Base-by-base conservation (phyloP, 1,140 invertebrate genomes). In the Microplitis mediator region DNA sequence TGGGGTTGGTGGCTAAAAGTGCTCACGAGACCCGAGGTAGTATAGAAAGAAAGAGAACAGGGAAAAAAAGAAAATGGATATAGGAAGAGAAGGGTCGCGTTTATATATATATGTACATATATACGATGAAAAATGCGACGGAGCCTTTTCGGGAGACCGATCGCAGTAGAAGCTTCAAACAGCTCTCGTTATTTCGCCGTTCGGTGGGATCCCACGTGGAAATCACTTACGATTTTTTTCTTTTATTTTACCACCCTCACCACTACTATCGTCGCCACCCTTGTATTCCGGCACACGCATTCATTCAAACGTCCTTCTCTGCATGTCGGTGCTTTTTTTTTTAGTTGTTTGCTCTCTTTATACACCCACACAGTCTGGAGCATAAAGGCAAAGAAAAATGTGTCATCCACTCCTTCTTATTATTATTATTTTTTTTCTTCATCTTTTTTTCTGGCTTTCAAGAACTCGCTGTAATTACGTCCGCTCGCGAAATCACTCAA, bases 151-250 rank as follows among this genome's bases (percentile, higher is more conserved):
- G 4, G 0, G 14, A 16, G 4, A 31, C n/a, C 16, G 23, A 11
- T 23, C 9, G 23, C 23, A 58, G 14, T 23, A 31, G 5, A 35
- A 36, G 34, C 34, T 35, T 35, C 31, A n/a, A 32, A 35, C 34
- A 56, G 6, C 8, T 61, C 61, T 71, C 45, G 69, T 71, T 71
- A 71, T 63, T 64, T 71, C n/a, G 36, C 51, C 45, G 45, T 70
- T 23, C 39, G 45, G n/a, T 61, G 32, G 14, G 35, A 64, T 61
- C 58, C 69, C 70, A 72, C 62, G 63, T 72, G 70, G 54, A 72
- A 72, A 72, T 72, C 61, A 71, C 61, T 64, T 64, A 72, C 13
- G 31, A 50, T 66, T 65, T 13, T 36, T 52, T 56, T 14, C 14
- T 36, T 11, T 52, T 58, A 64, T 69, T 36, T 60, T 23, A 60